Conservation (phyloP, 2,888 invertebrate species). For the Syrphus vitripennis region DNA sequence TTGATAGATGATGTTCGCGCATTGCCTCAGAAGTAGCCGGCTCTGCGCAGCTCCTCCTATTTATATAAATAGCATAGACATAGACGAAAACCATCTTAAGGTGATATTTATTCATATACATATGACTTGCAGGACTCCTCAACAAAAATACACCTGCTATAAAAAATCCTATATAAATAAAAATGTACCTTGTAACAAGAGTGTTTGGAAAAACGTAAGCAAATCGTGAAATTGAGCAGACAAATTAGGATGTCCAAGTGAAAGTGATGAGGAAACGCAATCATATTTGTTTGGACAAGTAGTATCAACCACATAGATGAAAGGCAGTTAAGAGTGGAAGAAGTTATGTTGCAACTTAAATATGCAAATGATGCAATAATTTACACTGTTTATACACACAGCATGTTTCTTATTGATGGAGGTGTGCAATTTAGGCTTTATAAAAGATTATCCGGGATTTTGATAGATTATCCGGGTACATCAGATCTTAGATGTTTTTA, state of each 20-base stretch:
- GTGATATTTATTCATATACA: not conserved
- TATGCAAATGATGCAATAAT: slow-evolving; percentile 64
- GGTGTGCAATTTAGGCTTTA: slow-evolving; percentile 23
- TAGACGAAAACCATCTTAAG: not conserved
- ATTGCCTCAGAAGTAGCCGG: slow-evolving; percentile 28
- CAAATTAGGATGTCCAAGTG: slow-evolving; percentile 67
- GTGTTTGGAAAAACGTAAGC: slow-evolving; percentile 34
- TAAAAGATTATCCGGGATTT: slow-evolving; percentile 26
- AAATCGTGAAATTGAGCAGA: slow-evolving; percentile 49
- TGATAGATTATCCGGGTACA: slow-evolving; percentile 19
- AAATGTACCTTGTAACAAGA: not conserved
- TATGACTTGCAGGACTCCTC: not conserved
- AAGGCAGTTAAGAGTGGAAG: slow-evolving; percentile 27
- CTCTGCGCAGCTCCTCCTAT: not conserved
- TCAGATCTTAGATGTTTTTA: slow-evolving; percentile 9
- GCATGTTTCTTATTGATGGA: not conserved
- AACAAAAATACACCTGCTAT: not conserved
- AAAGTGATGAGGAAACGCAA: slow-evolving; percentile 67
- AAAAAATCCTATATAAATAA: not conserved
- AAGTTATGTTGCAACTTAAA: slow-evolving; percentile 44
- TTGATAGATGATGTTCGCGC: slow-evolving; percentile 65
- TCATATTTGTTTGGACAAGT: slow-evolving; percentile 50
- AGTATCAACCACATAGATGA: slow-evolving; percentile 6
- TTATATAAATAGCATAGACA: not conserved
- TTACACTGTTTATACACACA: slow-evolving; percentile 15